Conservation (phyloP, 2,113 vertebrate genomes). For the Eudyptes chrysolophus region DNA sequence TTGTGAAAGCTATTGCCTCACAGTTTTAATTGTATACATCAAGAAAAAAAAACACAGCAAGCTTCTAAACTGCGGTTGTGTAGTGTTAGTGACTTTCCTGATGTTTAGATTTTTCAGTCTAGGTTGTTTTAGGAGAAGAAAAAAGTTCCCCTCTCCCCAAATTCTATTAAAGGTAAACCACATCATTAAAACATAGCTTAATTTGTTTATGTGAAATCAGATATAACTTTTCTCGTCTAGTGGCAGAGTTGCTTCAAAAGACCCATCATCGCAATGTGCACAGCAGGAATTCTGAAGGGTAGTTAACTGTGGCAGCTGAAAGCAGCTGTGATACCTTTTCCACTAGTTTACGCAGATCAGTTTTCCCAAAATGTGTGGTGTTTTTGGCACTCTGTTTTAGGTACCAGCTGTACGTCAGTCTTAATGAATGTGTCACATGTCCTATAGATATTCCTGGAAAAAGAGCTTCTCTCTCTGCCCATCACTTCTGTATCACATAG, state of each 20-base stretch:
- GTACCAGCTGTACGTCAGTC: background rate
- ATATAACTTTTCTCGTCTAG: background rate
- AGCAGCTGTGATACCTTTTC: background rate
- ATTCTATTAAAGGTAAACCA: background rate
- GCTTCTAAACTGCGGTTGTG: background rate
- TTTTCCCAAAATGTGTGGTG: background rate
- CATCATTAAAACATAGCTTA: background rate
- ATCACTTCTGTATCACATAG: background rate
- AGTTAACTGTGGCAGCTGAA: background rate
- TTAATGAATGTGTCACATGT: background rate
- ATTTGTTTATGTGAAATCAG: background rate
- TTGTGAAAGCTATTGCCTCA: background rate
- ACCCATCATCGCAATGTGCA: background rate
- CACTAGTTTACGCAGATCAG: background rate
- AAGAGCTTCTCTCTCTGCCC: background rate
- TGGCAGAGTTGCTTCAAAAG: background rate
- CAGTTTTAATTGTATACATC: background rate
- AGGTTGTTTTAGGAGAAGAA: background rate
- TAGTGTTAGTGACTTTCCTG: background rate
- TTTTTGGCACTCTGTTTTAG: background rate
- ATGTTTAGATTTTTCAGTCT: background rate
- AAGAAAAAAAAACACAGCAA: background rate
- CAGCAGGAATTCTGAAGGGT: background rate
- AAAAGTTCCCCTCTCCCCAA: background rate
- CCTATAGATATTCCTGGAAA: background rate